A percentile compares a stretch with the other conserved stretches of the same genome.
Evolutionary conservation across 2,113 vertebrate genomes (phyloP).

Genomic region (Archocentrus centrarchus): DNA sequence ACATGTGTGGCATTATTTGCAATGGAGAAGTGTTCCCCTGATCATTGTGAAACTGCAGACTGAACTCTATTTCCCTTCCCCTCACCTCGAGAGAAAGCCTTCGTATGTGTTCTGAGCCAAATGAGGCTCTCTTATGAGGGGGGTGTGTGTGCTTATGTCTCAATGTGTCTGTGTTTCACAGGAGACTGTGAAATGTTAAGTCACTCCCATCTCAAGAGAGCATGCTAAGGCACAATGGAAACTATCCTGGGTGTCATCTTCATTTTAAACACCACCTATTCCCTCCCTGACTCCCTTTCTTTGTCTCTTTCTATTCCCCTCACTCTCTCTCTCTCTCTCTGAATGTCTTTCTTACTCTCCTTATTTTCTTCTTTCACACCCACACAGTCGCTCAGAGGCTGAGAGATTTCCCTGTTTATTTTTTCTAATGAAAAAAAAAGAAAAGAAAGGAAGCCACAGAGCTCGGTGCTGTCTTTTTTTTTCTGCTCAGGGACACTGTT

Average conservation of each 20-base stretch:
- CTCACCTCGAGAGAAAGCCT: constrained; percentile 47
- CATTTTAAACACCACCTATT: constrained; percentile 65
- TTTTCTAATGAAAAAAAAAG: constrained; percentile 7
- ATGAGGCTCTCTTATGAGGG: constrained; percentile 28
- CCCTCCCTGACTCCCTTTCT: constrained; percentile 45
- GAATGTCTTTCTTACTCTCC: constrained; percentile 10
- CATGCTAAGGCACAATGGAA: constrained; percentile 45
- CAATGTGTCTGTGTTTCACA: constrained; percentile 30
- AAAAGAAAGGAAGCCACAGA: not conserved
- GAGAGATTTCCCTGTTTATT: constrained; percentile 59
- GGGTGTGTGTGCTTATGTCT: constrained; percentile 8
- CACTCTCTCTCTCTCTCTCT: constrained; percentile 1
- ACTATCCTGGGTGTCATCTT: constrained; percentile 65
- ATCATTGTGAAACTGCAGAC: constrained; percentile 54
- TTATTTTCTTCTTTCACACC: constrained; percentile 45
- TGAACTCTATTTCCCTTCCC: constrained; percentile 43
- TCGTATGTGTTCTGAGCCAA: constrained; percentile 48
- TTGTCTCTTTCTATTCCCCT: constrained; percentile 49
- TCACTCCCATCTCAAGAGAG: constrained; percentile 60
- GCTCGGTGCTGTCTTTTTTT: constrained; percentile 14
- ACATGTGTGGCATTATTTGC: constrained; percentile 38
- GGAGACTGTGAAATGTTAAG: constrained; percentile 62
- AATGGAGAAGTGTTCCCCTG: constrained; percentile 30
- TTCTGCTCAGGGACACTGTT: constrained; percentile 38
- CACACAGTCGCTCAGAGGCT: constrained; percentile 35